Evolutionary conservation across 1,140 invertebrate genomes (phyloP), one percentile per base, ranked within the genome.

Genomic region (Euwallacea fornicatus): DNA sequence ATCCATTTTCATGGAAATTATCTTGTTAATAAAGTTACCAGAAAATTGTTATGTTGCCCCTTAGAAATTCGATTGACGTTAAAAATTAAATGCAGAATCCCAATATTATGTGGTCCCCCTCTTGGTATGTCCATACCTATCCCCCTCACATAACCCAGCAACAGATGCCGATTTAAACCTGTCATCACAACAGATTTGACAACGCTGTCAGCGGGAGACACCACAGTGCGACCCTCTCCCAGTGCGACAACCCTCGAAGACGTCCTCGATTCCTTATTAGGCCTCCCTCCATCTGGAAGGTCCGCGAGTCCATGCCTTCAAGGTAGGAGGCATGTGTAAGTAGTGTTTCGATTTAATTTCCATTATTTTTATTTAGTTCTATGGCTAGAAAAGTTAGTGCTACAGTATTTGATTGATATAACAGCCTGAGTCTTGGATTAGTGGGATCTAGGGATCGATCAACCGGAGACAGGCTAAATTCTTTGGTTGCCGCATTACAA

Each of bases 201-300:
- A 50, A 73, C 67, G 53, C 62, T 76, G 59, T 66, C 76, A 59
- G 60, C 69, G 7, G 62, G 47, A n/a, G 73, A 61, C 46, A 68
- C 78, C 16, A 75, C 67, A 15, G 43, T 67, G n/a, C 74, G 72
- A 70, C 85, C 86, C 33, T 93, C 91, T 75, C 90, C 91, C 59
- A 88, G 89, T 76, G 92, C 91, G 69, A 93, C 93, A 58, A 95
- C 93, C 55, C 86, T 97, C 80, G 94, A 96, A 85, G 95, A 97
- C 85, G 94, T 96, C 64, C 85, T 97, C 80, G 93, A 96, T 82
- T 93, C 93, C 66, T 87, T 97, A 74, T 87, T 96, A 78, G 93
- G 93, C 75, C 87, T 96, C 75, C 90, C 91, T 58, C 88, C 90
- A 73, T 86, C 88, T 78, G 86, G 89, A 68, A 85, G 88, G 78